A percentile compares a stretch with the other conserved stretches of the same genome.
Evolutionary conservation across 2,888 invertebrate species (phyloP).

Genomic region (Callinectes sapidus): DNA sequence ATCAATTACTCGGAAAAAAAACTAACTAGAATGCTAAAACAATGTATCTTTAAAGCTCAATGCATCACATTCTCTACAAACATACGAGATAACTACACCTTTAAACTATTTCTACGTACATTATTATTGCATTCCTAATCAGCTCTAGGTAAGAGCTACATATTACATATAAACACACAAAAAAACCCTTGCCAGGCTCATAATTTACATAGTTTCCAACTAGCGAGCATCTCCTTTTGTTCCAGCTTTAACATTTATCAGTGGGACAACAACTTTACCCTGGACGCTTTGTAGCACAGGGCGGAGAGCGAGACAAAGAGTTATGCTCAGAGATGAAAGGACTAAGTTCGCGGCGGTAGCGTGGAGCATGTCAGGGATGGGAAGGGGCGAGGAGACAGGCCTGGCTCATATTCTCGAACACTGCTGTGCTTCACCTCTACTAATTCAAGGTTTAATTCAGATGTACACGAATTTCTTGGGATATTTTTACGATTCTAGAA

Average conservation of each 20-base stretch:
- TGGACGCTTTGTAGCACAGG: slow-evolving; percentile 1
- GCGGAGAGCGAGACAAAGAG: slow-evolving; percentile 15
- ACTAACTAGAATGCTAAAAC: too few relatives aligned
- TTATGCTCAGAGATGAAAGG: neutral
- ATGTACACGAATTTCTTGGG: too few relatives aligned
- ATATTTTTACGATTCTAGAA: too few relatives aligned
- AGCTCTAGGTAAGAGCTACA: neutral
- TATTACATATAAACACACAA: neutral
- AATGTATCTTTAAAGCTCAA: too few relatives aligned
- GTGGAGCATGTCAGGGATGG: slow-evolving; percentile 29
- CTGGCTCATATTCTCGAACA: too few relatives aligned
- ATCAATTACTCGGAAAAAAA: neutral
- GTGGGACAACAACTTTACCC: slow-evolving; percentile 12
- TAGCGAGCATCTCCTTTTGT: neutral
- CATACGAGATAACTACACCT: too few relatives aligned
- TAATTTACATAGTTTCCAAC: slow-evolving; percentile 11
- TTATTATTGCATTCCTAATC: neutral
- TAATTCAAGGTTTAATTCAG: too few relatives aligned
- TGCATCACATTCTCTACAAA: too few relatives aligned
- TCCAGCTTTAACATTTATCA: slow-evolving; percentile 14
- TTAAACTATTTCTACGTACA: too few relatives aligned
- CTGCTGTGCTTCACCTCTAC: too few relatives aligned
- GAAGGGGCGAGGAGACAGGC: neutral
- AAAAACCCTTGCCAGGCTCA: neutral
- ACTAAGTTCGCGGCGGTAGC: neutral